Conservation (phyloP, 2,113 vertebrate species). For the Sitta europaea region DNA sequence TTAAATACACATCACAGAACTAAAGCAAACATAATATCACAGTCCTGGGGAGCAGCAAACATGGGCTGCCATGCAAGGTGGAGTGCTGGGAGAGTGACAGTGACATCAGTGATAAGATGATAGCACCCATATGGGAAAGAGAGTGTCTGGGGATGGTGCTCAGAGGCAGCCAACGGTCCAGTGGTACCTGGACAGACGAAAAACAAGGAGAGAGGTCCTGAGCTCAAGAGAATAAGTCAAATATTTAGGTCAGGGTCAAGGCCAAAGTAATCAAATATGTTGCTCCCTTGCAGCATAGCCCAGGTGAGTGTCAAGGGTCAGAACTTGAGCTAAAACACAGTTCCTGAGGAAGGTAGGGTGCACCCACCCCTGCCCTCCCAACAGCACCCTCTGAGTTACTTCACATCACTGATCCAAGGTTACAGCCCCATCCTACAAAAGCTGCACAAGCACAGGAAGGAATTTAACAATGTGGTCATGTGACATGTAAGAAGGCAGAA, state of each 20-base stretch:
- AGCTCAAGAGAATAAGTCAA: not conserved
- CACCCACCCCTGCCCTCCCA: rapidly evolving
- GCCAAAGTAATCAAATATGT: not conserved
- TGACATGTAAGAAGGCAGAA: not conserved
- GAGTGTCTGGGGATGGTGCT: no score
- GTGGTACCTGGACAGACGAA: not conserved
- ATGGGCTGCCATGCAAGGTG: not conserved
- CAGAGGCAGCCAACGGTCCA: not conserved
- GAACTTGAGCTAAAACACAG: not conserved
- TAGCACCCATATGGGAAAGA: not conserved
- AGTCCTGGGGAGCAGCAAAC: not conserved
- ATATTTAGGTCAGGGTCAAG: not conserved
- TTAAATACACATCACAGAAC: not conserved
- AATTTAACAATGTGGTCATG: not conserved
- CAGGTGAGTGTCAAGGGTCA: not conserved
- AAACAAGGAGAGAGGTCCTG: not conserved
- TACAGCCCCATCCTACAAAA: not conserved
- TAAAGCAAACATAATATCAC: rapidly evolving
- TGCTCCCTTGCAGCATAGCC: not conserved
- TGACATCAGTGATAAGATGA: not conserved
- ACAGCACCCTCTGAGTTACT: not conserved
- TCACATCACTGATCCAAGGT: not conserved
- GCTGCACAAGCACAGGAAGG: not conserved
- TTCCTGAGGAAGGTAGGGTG: not conserved
- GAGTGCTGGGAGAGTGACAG: not conserved